These are phyloP conservation scores for Araneus ventricosus DNA, from an alignment of 1,140 invertebrate genomes.

Conservation along the genomic window DNA sequence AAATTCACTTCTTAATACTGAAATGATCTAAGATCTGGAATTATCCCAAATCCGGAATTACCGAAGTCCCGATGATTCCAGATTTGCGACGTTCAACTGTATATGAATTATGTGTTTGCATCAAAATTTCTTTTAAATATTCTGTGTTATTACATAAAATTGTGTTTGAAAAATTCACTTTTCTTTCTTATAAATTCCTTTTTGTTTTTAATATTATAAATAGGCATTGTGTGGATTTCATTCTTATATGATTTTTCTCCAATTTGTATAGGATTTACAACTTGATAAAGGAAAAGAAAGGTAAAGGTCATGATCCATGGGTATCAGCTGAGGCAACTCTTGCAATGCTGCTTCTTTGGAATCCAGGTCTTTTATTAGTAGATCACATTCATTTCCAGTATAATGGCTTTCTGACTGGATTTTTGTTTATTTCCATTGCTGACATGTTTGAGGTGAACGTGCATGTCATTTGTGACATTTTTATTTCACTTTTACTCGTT, in stretches of 20 bases:
- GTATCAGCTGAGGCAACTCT: constrained; percentile 79
- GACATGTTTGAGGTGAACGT: constrained; percentile 83
- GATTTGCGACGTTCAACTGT: no score
- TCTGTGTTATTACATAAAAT: no score
- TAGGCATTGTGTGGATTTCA: no score
- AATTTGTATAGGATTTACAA: constrained; percentile 43
- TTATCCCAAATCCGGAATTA: no score
- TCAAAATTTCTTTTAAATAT: no score
- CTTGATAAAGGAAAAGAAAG: constrained; percentile 48
- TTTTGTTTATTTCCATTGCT: constrained; percentile 92
- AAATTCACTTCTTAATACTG: no score
- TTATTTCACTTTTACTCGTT: no score
- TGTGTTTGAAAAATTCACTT: no score
- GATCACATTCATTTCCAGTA: constrained; percentile 99
- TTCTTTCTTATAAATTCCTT: constrained; percentile 66
- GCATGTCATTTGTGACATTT: neutral
- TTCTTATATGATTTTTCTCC: neutral
- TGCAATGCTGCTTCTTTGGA: constrained; percentile 86
- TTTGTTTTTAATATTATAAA: neutral
- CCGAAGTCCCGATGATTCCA: no score
- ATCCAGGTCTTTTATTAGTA: constrained; percentile 94
- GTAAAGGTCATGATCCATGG: constrained; percentile 76
- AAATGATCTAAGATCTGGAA: no score
- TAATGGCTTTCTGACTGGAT: constrained; percentile 97
- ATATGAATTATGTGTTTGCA: no score